Percentiles rank a stretch among this genome's conserved stretches.
phyloP scores from a whole-genome alignment of 2,797 vertebrate species.

The Atherinosoma microstoma region DNA sequence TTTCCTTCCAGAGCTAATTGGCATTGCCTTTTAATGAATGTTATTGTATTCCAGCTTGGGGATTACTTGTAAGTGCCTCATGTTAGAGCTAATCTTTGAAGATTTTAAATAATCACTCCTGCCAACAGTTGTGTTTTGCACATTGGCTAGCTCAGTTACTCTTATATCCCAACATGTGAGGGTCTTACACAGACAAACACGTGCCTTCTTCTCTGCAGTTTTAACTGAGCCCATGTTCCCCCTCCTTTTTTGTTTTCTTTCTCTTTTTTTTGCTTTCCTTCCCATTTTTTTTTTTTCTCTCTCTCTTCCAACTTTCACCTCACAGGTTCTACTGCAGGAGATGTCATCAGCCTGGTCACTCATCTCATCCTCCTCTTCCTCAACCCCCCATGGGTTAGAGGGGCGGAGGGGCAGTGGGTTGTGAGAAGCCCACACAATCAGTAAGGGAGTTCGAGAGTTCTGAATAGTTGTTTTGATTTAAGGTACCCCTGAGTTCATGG shows the following conservation, averaged over 20 bases:
- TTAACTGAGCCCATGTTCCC: conserved; percentile 90
- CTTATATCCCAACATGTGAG: conserved; percentile 71
- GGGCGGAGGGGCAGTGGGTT: conserved; percentile 84
- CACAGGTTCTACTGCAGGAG: conserved; percentile 80
- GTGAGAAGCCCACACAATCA: conserved; percentile 80
- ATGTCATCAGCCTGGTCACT: conserved; percentile 67
- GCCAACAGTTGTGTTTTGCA: conserved; percentile 82
- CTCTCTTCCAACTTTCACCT: conserved; percentile 80
- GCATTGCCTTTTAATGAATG: conserved; percentile 35
- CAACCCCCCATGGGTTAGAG: conserved; percentile 84
- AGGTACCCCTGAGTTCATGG: conserved; percentile 99
- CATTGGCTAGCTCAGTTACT: conserved; percentile 69
- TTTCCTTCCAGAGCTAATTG: conserved; percentile 63
- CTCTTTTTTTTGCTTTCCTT: conserved; percentile 65
- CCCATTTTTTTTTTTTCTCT: conserved; percentile 67
- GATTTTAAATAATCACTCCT: conserved; percentile 31
- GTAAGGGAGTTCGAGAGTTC: conserved; percentile 92
- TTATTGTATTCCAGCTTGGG: conserved; percentile 6
- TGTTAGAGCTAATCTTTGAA: conserved; percentile 28
- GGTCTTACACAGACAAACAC: conserved; percentile 93
- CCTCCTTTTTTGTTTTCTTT: conserved; percentile 83
- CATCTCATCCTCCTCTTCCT: conserved; percentile 81
- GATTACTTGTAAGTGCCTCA: conserved; percentile 14
- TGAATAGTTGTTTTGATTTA: conserved; percentile 99
- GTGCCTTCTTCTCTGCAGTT: conserved; percentile 83